phyloP scores from a whole-genome alignment of 2,888 invertebrate species.

The Drymonia ruficornis region DNA sequence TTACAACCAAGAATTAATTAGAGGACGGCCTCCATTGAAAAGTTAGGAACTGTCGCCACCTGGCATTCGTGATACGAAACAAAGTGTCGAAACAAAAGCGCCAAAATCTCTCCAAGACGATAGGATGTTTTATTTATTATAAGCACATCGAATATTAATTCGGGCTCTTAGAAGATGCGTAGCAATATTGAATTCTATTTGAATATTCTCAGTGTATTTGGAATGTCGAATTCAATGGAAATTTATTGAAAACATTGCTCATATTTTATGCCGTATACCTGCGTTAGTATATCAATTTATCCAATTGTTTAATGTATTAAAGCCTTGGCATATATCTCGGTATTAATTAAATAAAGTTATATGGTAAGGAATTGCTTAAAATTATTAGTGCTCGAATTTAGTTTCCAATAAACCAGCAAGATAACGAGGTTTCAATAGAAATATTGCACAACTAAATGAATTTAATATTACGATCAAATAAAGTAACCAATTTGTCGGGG shows the following conservation, averaged over 20 bases:
- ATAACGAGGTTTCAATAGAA: constrained; percentile 21
- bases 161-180: constrained; percentile 12
- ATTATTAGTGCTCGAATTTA: constrained; percentile 5
- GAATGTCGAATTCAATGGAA: background rate
- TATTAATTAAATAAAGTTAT: background rate
- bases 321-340: no score
- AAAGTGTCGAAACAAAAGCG: constrained; percentile 47
- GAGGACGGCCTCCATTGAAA: constrained; percentile 55
- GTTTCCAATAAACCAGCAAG: constrained; percentile 3
- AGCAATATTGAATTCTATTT: constrained; percentile 29
- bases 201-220: constrained; percentile 26
- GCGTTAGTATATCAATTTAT: background rate
- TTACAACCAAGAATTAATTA: constrained; percentile 67
- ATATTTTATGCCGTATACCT: background rate
- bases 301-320: background rate
- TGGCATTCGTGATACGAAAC: constrained; percentile 56
- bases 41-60: constrained; percentile 64
- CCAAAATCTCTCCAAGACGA: constrained; percentile 47
- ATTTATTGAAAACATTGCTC: background rate
- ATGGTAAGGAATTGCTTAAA: constrained; percentile 12
- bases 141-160: constrained; percentile 53
- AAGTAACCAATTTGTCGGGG: constrained; percentile 16
- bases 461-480: constrained; percentile 21
- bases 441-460: constrained; percentile 25
- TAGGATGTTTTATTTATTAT: constrained; percentile 50